These are phyloP conservation scores for Megaleporinus macrocephalus DNA, from an alignment of 2,113 vertebrate genomes.

Conservation along the genomic window DNA sequence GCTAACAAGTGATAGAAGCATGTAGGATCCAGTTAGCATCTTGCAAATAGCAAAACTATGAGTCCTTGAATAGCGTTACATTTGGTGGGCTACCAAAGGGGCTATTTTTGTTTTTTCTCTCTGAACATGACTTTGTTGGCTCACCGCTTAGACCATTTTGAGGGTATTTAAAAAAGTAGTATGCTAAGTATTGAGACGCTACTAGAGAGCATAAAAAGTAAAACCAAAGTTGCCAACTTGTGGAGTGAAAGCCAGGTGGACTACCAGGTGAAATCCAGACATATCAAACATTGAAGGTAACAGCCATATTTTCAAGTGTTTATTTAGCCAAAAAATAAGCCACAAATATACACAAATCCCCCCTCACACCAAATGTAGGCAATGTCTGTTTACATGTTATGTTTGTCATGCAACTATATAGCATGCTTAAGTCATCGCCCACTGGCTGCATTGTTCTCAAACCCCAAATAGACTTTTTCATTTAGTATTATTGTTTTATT, in stretches of 20 bases:
- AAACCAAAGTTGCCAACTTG: not conserved
- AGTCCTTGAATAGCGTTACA: slow-evolving; percentile 5
- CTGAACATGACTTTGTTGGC: not conserved
- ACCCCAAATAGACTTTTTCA: too few relatives aligned
- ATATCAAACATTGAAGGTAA: not conserved
- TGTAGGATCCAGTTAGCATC: not conserved
- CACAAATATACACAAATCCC: not conserved
- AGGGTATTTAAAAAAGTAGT: not conserved
- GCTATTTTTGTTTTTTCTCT: too few relatives aligned
- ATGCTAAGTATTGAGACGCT: not conserved
- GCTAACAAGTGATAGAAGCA: too few relatives aligned
- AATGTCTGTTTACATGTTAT: not conserved
- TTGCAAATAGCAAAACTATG: slow-evolving; percentile 13
- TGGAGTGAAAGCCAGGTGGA: not conserved
- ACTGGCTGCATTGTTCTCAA: too few relatives aligned
- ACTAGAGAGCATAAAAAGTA: not conserved
- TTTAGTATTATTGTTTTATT: too few relatives aligned
- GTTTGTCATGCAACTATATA: not conserved
- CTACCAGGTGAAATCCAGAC: not conserved
- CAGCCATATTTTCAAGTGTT: too few relatives aligned
- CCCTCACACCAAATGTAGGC: not conserved
- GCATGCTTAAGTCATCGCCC: too few relatives aligned
- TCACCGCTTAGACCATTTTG: not conserved
- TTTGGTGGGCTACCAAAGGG: slow-evolving; percentile 12
- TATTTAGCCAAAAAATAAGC: not conserved